These are phyloP conservation scores for Motacilla alba DNA, from an alignment of 2,113 vertebrate species.

Conservation along the genomic window DNA sequence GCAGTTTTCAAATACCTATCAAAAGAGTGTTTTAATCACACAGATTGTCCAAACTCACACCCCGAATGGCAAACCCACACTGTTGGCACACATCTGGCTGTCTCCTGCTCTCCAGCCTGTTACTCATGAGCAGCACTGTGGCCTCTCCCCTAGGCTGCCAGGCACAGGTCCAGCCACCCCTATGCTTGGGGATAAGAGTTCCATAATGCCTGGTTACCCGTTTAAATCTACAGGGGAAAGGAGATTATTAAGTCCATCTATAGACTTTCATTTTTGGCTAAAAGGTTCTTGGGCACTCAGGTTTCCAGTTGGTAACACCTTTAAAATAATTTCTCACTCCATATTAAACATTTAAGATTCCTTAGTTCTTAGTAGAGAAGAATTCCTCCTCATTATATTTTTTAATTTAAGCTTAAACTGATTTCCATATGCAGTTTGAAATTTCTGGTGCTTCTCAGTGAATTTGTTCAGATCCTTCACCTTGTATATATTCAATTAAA, in stretches of 20 bases:
- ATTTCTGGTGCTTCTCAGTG: not conserved
- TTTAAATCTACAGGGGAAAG: not conserved
- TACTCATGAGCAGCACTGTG: not conserved
- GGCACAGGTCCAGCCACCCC: not conserved
- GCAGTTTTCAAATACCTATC: slow-evolving; percentile 77
- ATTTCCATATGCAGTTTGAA: not conserved
- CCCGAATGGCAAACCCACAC: not conserved
- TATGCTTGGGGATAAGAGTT: not conserved
- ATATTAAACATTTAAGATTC: not conserved
- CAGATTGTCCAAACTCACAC: not conserved
- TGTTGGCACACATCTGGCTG: rapidly evolving
- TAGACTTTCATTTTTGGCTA: not conserved
- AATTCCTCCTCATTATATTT: not conserved
- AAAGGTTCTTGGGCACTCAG: not conserved
- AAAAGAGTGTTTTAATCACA: slow-evolving; percentile 8
- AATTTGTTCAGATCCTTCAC: not conserved
- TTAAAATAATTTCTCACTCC: not conserved
- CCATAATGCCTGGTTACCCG: not conserved
- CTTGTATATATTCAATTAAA: not conserved
- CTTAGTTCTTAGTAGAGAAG: not conserved
- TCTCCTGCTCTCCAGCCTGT: not conserved
- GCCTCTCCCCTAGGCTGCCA: not conserved
- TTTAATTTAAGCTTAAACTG: not conserved
- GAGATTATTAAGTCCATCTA: not conserved
- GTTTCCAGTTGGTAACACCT: not conserved